Evolutionary conservation across 2,797 vertebrate species (phyloP).

Genomic region (Taeniopygia guttata): DNA sequence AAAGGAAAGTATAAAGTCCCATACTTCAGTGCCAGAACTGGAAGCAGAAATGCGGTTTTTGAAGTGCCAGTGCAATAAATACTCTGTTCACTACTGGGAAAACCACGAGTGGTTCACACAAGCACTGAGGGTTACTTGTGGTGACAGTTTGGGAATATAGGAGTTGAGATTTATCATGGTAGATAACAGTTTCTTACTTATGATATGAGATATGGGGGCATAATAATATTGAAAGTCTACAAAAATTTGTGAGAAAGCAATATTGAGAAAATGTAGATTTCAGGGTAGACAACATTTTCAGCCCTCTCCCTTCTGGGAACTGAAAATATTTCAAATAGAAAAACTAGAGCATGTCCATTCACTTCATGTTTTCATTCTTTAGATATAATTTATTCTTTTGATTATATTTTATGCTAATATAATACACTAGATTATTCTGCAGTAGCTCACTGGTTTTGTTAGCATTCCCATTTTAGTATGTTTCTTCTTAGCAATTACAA

Average conservation of each 20-base stretch:
- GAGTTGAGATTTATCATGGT: accelerated
- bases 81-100: background rate
- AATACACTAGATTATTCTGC: background rate
- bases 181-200: background rate
- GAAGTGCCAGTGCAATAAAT: background rate
- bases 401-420: background rate
- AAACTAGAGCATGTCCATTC: background rate
- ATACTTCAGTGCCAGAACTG: background rate
- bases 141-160: background rate
- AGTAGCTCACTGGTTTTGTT: background rate
- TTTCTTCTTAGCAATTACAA: background rate
- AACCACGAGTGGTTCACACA: background rate
- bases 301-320: background rate
- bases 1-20: background rate
- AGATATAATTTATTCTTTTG: background rate
- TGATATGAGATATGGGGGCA: background rate
- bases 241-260: background rate
- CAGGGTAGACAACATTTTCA: accelerated
- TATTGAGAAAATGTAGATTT: background rate
- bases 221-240: background rate
- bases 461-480: background rate
- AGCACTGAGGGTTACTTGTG: background rate
- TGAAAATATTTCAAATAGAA: background rate
- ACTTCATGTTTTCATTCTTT: background rate
- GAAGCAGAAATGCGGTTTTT: background rate